Conservation (phyloP, 2,113 vertebrate genomes). For the Conger conger region DNA sequence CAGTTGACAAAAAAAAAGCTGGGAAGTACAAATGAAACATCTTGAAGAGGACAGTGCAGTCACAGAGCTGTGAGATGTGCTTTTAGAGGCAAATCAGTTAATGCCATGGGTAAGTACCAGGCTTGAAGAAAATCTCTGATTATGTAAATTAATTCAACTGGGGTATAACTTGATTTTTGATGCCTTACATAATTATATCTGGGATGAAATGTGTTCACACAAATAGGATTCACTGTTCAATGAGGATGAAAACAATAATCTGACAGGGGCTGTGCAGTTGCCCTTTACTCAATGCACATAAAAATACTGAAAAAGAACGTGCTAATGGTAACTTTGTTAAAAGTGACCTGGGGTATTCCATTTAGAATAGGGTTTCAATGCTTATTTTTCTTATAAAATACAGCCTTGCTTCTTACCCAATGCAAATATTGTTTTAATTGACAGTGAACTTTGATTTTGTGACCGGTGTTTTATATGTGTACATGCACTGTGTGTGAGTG, state of each 20-base stretch:
- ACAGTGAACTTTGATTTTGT: not conserved
- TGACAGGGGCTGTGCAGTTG: not conserved
- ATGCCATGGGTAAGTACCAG: not conserved
- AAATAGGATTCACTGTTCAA: conserved; percentile 19
- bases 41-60: not conserved
- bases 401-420: not conserved
- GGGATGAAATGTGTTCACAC: conserved; percentile 29
- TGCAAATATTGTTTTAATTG: not conserved
- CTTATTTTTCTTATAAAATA: not conserved
- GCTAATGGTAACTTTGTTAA: not conserved
- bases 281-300: not conserved
- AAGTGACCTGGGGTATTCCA: not conserved
- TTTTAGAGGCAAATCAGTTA: not conserved
- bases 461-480: not conserved
- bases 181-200: conserved; percentile 29
- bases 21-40: not conserved
- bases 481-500: not conserved
- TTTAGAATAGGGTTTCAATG: not conserved
- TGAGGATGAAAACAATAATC: conserved; percentile 26
- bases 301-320: not conserved
- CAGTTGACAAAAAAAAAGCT: not conserved
- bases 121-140: not conserved
- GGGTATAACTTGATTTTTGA: conserved; percentile 30
- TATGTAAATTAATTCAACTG: not conserved
- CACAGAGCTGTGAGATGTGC: not conserved